Evolutionary conservation across 2,113 vertebrate species (phyloP).

Genomic region (Chamaea fasciata): DNA sequence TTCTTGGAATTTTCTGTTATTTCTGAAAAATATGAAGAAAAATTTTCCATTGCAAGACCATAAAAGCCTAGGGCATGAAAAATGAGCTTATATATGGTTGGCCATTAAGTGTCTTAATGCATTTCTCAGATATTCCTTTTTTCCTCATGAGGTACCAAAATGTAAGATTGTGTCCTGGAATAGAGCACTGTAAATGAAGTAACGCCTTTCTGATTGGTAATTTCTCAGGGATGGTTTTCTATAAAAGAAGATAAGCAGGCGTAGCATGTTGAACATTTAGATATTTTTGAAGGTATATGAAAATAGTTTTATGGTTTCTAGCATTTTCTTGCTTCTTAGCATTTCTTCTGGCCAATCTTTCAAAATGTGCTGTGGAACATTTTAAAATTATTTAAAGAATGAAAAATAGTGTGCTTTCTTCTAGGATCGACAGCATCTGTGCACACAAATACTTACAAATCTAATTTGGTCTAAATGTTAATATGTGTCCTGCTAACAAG

Average conservation of each 20-base stretch:
- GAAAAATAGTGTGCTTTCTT: not conserved
- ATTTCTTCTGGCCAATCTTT: not conserved
- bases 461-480: not conserved
- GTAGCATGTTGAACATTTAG: not conserved
- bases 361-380: not conserved
- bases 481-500: not conserved
- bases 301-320: not conserved
- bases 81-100: not conserved
- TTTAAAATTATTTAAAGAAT: not conserved
- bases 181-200: not conserved
- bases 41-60: not conserved
- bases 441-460: not conserved
- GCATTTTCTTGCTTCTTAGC: not conserved
- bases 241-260: not conserved
- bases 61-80: not conserved
- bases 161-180: not conserved
- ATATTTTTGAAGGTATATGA: slow-evolving; percentile 3
- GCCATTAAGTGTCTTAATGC: not conserved
- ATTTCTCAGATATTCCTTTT: not conserved
- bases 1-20: slow-evolving; percentile 52
- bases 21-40: slow-evolving; percentile 75
- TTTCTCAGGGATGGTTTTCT: not conserved
- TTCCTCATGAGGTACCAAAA: not conserved
- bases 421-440: not conserved
- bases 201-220: not conserved